Evolutionary conservation across 2,113 vertebrate species (phyloP).

Genomic region (Sinocyclocheilus grahami): DNA sequence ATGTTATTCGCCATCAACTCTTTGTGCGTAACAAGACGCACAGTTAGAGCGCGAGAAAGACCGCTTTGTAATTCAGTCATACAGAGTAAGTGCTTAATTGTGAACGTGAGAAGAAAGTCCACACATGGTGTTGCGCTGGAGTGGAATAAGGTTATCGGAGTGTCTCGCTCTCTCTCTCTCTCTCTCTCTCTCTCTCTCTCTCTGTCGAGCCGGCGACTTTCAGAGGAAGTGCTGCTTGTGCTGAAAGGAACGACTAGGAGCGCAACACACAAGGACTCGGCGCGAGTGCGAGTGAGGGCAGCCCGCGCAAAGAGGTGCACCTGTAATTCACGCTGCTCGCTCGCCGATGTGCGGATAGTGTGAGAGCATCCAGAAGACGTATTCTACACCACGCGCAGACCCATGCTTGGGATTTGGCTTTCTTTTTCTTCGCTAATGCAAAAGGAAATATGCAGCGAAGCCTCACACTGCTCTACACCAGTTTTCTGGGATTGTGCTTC

Average conservation of each 20-base stretch:
- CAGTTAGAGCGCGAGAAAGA: too few species aligned
- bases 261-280: conserved; percentile 25
- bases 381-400: too few species aligned
- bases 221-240: conserved; percentile 46
- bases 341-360: conserved; percentile 44
- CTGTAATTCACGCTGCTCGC: conserved; percentile 29
- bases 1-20: not conserved
- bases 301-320: conserved; percentile 20
- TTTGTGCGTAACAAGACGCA: not conserved
- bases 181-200: not conserved
- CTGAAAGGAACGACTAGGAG: conserved; percentile 24
- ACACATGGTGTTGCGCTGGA: not conserved
- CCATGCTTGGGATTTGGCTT: conserved; percentile 88
- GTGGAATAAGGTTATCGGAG: conserved; percentile 8
- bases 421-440: conserved; percentile 93
- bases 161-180: conserved; percentile 14
- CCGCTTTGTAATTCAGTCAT: not conserved
- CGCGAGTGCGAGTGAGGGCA: too few species aligned
- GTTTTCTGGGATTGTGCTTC: conserved; percentile 96
- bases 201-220: not conserved
- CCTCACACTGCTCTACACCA: conserved; percentile 95
- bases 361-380: not conserved
- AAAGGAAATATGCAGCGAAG: conserved; percentile 99
- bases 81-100: conserved; percentile 11
- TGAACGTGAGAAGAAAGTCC: conserved; percentile 5